Conservation (phyloP, 1,140 invertebrate genomes). For the Cotesia chilonis region DNA sequence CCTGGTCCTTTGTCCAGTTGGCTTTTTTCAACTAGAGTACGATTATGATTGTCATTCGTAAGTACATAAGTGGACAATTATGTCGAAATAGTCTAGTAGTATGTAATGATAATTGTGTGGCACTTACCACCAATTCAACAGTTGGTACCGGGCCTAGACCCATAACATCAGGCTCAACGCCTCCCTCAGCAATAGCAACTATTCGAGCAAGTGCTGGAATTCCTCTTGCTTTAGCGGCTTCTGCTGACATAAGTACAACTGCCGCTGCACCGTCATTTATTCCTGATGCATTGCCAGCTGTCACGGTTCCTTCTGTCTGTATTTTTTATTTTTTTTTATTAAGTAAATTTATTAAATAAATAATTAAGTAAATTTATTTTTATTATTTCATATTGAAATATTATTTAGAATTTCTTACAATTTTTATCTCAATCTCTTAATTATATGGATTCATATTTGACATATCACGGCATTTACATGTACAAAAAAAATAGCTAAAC, state of each 20-base stretch:
- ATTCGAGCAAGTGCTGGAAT: conserved; percentile 72
- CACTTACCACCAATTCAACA: conserved; percentile 72
- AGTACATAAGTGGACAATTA: conserved; percentile 10
- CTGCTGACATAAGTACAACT: conserved; percentile 74
- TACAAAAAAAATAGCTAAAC: too few relatives aligned
- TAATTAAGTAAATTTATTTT: too few relatives aligned
- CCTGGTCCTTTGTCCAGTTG: conserved; percentile 81
- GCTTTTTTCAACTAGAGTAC: conserved; percentile 75
- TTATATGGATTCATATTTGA: too few relatives aligned
- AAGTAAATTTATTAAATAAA: too few relatives aligned
- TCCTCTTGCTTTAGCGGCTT: conserved; percentile 65
- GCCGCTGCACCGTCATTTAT: conserved; percentile 89
- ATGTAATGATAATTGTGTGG: conserved; percentile 13
- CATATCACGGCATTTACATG: too few relatives aligned
- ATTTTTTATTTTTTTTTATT: too few relatives aligned
- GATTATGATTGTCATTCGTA: conserved; percentile 14
- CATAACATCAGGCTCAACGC: conserved; percentile 80
- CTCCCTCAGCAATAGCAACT: conserved; percentile 72
- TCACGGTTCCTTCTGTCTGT: conserved; percentile 73
- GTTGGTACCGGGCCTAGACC: conserved; percentile 80
- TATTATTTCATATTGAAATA: too few relatives aligned
- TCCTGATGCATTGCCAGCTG: conserved; percentile 82
- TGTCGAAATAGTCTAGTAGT: conserved; percentile 18
- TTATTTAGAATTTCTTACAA: too few relatives aligned
- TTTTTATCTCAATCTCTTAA: too few relatives aligned